These are phyloP conservation scores for Laticauda colubrina DNA, from an alignment of 2,113 vertebrate species.

Conservation along the genomic window DNA sequence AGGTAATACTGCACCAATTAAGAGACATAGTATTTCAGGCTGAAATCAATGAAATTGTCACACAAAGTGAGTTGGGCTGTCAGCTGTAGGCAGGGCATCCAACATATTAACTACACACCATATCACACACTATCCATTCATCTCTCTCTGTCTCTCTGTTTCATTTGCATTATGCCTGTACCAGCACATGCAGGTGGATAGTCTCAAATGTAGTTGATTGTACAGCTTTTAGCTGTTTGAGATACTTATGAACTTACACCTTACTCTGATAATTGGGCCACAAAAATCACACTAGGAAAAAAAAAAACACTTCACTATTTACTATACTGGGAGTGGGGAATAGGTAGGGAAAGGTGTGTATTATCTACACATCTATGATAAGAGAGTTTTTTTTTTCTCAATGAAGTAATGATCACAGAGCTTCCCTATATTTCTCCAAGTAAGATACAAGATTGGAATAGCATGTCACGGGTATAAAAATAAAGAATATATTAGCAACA, in stretches of 20 bases:
- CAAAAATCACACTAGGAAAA: not conserved
- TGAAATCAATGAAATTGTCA: not conserved
- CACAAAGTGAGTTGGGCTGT: not conserved
- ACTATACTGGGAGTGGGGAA: not conserved
- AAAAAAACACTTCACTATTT: not conserved
- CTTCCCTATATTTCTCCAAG: not conserved
- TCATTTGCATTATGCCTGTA: not conserved
- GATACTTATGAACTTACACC: not conserved
- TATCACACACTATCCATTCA: not conserved
- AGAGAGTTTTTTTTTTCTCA: not conserved
- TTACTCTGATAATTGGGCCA: not conserved
- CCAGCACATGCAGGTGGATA: not conserved
- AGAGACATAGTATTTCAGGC: not conserved
- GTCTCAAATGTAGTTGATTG: not conserved
- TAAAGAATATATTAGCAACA: not conserved
- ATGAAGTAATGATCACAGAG: not conserved
- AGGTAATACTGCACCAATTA: not conserved
- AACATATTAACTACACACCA: not conserved
- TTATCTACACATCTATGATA: not conserved
- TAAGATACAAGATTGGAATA: not conserved
- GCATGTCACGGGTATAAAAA: not conserved
- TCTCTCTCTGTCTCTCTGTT: not conserved
- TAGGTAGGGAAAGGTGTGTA: not conserved
- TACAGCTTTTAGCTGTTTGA: not conserved
- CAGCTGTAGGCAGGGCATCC: not conserved